These are phyloP conservation scores for Poecile montanus DNA, from an alignment of 2,797 vertebrate species.

Conservation along the genomic window DNA sequence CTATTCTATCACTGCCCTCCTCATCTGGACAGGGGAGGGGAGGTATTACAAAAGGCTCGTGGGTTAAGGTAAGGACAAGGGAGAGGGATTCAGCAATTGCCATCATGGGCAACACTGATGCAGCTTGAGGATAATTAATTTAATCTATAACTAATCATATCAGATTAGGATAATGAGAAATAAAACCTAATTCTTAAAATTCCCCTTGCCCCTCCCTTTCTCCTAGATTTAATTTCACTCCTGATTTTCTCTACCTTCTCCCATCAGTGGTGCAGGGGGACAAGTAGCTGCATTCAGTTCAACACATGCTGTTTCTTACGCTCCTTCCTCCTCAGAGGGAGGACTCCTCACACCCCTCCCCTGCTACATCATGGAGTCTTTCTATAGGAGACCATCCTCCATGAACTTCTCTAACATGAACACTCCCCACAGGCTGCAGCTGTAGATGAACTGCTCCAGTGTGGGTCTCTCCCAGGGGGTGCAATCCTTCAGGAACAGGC, in stretches of 20 bases:
- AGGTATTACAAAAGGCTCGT: neutral
- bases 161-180: neutral
- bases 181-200: neutral
- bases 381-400: accelerated
- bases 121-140: neutral
- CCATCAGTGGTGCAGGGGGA: neutral
- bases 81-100: neutral
- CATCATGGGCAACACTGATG: neutral
- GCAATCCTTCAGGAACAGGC: neutral
- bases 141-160: neutral
- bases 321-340: neutral
- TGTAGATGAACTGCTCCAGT: neutral
- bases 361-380: neutral
- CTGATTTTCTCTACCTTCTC: neutral
- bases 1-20: neutral
- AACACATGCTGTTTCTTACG: neutral
- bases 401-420: neutral
- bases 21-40: neutral
- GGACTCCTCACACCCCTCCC: neutral
- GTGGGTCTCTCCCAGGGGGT: accelerated
- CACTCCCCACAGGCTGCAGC: neutral
- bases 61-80: neutral
- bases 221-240: neutral
- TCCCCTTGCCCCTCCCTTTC: neutral
- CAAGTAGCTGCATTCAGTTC: neutral